Conservation (phyloP, 2,113 vertebrate species). For the Donacobius atricapilla region DNA sequence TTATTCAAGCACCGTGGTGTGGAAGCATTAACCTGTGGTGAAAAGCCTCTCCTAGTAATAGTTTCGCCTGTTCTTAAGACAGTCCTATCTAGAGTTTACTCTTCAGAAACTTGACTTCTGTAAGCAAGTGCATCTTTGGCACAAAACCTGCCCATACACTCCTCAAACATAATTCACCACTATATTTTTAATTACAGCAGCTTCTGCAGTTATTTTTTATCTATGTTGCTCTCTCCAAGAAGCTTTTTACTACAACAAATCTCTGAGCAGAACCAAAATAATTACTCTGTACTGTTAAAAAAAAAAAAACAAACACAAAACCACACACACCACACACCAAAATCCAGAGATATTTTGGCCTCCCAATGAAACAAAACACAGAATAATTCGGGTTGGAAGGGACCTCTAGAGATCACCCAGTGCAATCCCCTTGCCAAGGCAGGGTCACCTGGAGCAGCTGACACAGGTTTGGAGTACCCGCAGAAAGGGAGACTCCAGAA, state of each 20-base stretch:
- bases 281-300: neutral
- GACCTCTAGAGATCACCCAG: neutral
- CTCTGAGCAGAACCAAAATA: neutral
- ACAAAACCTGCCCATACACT: neutral
- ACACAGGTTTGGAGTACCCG: neutral
- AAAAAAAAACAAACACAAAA: neutral
- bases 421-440: neutral
- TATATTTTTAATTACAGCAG: neutral
- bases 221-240: neutral
- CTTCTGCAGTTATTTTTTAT: neutral
- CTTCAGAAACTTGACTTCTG: neutral
- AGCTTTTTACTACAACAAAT: neutral
- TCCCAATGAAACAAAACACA: neutral
- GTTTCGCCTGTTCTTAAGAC: neutral
- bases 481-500: neutral
- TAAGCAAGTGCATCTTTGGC: neutral
- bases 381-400: neutral
- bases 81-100: neutral
- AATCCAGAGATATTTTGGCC: neutral
- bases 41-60: accelerated
- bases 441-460: neutral
- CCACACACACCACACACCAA: neutral
- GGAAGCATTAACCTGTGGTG: neutral
- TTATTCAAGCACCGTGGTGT: neutral
- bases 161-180: neutral